Conservation (phyloP, 1,140 invertebrate species). For the Zaprionus ghesquierei region DNA sequence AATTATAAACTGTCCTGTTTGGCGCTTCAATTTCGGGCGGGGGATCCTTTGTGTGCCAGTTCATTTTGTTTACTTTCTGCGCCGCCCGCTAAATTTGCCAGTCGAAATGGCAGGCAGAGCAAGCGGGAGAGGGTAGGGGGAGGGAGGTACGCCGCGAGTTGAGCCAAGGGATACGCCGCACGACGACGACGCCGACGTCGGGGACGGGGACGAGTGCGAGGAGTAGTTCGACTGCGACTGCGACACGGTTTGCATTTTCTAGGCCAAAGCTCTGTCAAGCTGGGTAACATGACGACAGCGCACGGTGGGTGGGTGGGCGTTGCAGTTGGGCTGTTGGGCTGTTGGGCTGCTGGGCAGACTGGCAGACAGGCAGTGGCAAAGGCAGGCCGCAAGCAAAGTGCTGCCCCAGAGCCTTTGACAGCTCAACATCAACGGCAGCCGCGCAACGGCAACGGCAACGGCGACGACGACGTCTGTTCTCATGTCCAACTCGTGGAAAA, state of each 20-base stretch:
- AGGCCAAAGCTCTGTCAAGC: constrained; percentile 70
- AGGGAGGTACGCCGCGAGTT: constrained; percentile 31
- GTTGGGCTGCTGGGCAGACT: neutral
- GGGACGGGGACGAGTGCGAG: neutral
- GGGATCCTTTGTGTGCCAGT: constrained; percentile 58
- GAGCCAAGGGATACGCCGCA: constrained; percentile 19
- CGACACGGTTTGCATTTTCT: constrained; percentile 56
- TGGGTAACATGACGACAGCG: constrained; percentile 11
- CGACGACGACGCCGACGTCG: neutral
- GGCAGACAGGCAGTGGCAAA: neutral
- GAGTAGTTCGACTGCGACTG: constrained; percentile 12
- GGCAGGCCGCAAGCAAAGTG: constrained; percentile 51
- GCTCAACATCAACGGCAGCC: constrained; percentile 23
- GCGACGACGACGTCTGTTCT: constrained; percentile 38
- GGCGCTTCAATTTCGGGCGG: constrained; percentile 63
- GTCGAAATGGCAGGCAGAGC: neutral
- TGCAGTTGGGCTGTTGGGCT: too few relatives aligned
- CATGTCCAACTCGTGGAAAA: constrained; percentile 50
- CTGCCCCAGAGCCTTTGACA: constrained; percentile 57
- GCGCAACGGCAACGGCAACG: too few relatives aligned
- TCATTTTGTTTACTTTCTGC: constrained; percentile 72
- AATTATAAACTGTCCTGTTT: constrained; percentile 72
- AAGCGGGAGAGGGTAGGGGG: neutral
- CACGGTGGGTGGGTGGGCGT: neutral
- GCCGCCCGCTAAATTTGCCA: constrained; percentile 52